These are phyloP conservation scores for Lutjanus erythropterus DNA, from an alignment of 2,113 vertebrate species.

Conservation along the genomic window DNA sequence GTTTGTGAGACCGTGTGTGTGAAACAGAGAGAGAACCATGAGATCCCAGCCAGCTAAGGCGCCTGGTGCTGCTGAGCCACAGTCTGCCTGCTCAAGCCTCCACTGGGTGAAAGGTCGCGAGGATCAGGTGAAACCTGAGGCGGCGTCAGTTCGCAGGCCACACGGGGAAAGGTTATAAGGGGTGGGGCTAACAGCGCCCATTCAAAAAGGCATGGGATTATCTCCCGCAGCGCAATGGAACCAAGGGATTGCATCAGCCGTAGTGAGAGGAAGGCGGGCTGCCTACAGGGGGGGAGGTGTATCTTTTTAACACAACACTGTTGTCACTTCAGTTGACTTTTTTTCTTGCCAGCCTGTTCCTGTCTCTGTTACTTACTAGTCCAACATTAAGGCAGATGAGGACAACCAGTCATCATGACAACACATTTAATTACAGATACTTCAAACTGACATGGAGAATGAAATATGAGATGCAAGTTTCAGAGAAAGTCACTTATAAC, in stretches of 20 bases:
- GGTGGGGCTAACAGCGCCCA: constrained; percentile 34
- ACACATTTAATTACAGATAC: constrained; percentile 25
- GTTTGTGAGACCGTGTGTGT: not conserved
- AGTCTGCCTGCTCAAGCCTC: constrained; percentile 37
- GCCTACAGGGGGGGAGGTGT: constrained; percentile 2
- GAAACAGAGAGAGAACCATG: constrained; percentile 10
- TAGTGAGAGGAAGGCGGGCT: constrained; percentile 37
- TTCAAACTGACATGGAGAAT: not conserved
- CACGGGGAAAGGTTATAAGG: constrained; percentile 37
- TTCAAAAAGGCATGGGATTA: constrained; percentile 72
- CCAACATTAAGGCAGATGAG: not conserved
- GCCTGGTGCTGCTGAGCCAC: constrained; percentile 49
- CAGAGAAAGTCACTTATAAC: not conserved
- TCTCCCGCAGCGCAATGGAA: constrained; percentile 69
- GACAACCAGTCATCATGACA: not conserved
- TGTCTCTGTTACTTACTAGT: constrained; percentile 20
- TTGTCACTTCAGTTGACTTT: constrained; percentile 18
- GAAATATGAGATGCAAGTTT: not conserved
- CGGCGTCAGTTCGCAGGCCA: not conserved
- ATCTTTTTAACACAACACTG: not conserved
- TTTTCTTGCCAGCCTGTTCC: not conserved
- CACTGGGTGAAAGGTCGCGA: constrained; percentile 79
- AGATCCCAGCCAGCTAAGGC: constrained; percentile 57
- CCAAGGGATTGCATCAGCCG: constrained; percentile 83
- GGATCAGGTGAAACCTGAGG: constrained; percentile 68